Evolutionary conservation across 1,140 invertebrate genomes (phyloP).

Genomic region (Agrypnia vestita): DNA sequence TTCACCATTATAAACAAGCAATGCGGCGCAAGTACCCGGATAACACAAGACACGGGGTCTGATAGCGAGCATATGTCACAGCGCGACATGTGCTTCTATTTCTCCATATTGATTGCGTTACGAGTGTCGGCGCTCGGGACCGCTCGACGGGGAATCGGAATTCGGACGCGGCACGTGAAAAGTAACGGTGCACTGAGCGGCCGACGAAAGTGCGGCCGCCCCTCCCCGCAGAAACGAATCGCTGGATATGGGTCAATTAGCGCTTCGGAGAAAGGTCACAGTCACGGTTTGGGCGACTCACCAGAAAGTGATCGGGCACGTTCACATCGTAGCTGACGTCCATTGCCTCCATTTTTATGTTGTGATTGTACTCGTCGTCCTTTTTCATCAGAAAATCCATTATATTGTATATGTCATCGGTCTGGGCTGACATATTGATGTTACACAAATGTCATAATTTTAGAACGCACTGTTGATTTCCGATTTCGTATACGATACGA

Average conservation of each 20-base stretch:
- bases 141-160: background rate
- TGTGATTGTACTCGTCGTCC: constrained; percentile 43
- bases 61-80: constrained; percentile 37
- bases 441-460: constrained; percentile 58
- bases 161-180: constrained; percentile 12
- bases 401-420: constrained; percentile 56
- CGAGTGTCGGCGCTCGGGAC: background rate
- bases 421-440: constrained; percentile 58
- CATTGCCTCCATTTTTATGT: constrained; percentile 40
- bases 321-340: constrained; percentile 42
- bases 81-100: constrained; percentile 36
- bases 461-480: constrained; percentile 13
- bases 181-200: background rate
- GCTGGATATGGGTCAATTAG: constrained; percentile 55
- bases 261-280: constrained; percentile 57
- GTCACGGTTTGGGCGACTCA: constrained; percentile 23
- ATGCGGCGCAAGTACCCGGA: background rate
- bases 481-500: background rate
- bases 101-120: constrained; percentile 18
- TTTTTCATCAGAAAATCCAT: constrained; percentile 58
- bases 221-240: background rate
- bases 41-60: background rate
- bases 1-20: background rate
- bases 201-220: constrained; percentile 17
- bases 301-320: constrained; percentile 51